Evolutionary conservation across 2,797 vertebrate species (phyloP).

Genomic region (Danio jaintianensis): DNA sequence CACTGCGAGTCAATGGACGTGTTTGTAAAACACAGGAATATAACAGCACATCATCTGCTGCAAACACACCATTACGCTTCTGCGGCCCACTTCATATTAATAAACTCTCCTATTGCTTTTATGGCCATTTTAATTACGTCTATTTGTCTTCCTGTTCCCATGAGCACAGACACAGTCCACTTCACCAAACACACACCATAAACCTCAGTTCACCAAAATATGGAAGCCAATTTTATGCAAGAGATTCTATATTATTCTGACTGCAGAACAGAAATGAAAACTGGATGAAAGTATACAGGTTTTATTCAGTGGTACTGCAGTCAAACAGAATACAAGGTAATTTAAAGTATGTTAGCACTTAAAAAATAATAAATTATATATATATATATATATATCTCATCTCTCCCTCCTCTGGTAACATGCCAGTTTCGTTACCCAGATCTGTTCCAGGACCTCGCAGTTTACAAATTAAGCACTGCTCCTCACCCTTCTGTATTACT

Average conservation of each 20-base stretch:
- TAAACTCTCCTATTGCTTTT: slow-evolving; percentile 70
- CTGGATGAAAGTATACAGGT: too few species aligned
- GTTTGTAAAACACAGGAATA: slow-evolving; percentile 39
- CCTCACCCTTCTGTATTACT: too few species aligned
- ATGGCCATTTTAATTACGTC: slow-evolving; percentile 80
- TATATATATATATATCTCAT: too few species aligned
- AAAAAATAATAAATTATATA: too few species aligned
- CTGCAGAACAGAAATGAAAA: neutral
- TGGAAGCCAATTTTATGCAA: slow-evolving; percentile 12
- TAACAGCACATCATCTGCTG: slow-evolving; percentile 63
- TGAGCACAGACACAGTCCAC: slow-evolving; percentile 70
- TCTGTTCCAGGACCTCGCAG: too few species aligned
- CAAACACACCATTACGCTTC: slow-evolving; percentile 76
- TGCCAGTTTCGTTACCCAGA: too few species aligned
- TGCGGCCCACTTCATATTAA: slow-evolving; percentile 76
- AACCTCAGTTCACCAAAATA: slow-evolving; percentile 51
- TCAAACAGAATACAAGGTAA: too few species aligned
- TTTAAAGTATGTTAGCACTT: too few species aligned
- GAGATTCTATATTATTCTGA: neutral
- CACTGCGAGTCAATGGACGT: slow-evolving; percentile 1
- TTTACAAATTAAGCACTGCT: too few species aligned
- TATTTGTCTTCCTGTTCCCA: slow-evolving; percentile 75
- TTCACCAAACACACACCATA: slow-evolving; percentile 59
- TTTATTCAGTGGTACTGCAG: too few species aligned
- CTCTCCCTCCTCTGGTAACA: too few species aligned